A percentile compares a stretch with the other conserved stretches of the same genome.
phyloP scores from a whole-genome alignment of 2,888 invertebrate genomes.

The Torymus texanus region DNA sequence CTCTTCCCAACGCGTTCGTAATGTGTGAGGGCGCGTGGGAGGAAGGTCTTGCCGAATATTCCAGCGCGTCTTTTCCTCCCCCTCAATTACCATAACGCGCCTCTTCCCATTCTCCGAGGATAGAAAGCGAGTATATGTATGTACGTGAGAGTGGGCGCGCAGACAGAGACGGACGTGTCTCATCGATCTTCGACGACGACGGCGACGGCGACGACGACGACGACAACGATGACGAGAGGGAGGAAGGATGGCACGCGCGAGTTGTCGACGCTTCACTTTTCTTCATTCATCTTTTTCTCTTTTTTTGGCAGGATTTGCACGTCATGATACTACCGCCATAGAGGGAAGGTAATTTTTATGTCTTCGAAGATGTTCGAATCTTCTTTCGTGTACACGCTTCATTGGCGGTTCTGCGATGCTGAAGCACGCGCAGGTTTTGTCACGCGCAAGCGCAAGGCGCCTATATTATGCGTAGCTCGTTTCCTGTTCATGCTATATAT shows the following conservation, averaged over 20 bases:
- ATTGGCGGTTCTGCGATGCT: neutral
- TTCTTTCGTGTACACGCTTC: slow-evolving; percentile 16
- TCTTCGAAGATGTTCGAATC: slow-evolving; percentile 17
- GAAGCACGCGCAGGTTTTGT: no score
- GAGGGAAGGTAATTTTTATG: neutral
- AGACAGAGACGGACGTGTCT: neutral
- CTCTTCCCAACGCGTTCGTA: slow-evolving; percentile 4
- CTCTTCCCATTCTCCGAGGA: slow-evolving; percentile 23
- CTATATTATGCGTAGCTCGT: no score
- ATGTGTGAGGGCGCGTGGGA: neutral
- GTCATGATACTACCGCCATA: no score
- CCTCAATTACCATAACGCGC: slow-evolving; percentile 62
- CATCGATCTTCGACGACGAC: slow-evolving; percentile 40
- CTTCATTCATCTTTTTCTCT: slow-evolving; percentile 42
- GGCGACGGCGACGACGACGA: slow-evolving; percentile 2
- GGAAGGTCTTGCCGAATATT: slow-evolving; percentile 44
- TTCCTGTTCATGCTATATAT: no score
- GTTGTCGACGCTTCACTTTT: slow-evolving; percentile 48
- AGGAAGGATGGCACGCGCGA: slow-evolving; percentile 2
- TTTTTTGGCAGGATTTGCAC: neutral
- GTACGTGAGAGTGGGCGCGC: neutral
- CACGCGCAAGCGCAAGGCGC: no score
- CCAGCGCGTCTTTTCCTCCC: slow-evolving; percentile 59
- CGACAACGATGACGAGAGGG: neutral
- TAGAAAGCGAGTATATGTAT: neutral